These are phyloP conservation scores for Dicyrtoma fusca DNA, from an alignment of 2,888 invertebrate genomes.

Conservation along the genomic window DNA sequence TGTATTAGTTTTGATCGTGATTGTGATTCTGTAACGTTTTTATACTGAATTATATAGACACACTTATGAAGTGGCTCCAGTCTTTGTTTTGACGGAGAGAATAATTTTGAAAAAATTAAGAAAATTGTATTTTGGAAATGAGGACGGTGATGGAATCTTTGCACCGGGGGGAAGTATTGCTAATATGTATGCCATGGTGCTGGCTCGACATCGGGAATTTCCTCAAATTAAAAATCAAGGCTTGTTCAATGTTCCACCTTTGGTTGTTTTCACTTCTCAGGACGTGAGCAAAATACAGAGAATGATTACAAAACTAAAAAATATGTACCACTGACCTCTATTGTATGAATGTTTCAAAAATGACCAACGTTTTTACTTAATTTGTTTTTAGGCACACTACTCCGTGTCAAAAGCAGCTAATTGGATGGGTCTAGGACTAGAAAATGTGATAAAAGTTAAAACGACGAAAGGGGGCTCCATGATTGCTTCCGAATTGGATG, in stretches of 20 bases:
- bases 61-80: conserved; percentile 80
- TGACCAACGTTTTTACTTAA: not conserved
- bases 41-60: conserved; percentile 67
- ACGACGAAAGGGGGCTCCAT: conserved; percentile 73
- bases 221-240: conserved; percentile 74
- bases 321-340: not conserved
- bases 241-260: conserved; percentile 66
- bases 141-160: conserved; percentile 74
- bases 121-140: conserved; percentile 67
- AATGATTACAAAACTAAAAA: not conserved
- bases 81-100: conserved; percentile 74
- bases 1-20: not conserved
- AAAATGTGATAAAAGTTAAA: conserved; percentile 69
- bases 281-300: conserved; percentile 70
- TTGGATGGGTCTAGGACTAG: conserved; percentile 82
- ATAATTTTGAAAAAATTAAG: conserved; percentile 68
- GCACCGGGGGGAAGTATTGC: conserved; percentile 63
- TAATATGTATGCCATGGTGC: conserved; percentile 68
- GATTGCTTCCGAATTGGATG: conserved; percentile 66
- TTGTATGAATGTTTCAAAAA: no score
- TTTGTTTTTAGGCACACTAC: conserved; percentile 70
- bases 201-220: conserved; percentile 70
- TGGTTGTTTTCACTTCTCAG: conserved; percentile 76
- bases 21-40: no score
- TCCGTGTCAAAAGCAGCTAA: conserved; percentile 79